These are phyloP conservation scores for Hypothenemus hampei DNA, from an alignment of 1,140 invertebrate species.

Conservation along the genomic window DNA sequence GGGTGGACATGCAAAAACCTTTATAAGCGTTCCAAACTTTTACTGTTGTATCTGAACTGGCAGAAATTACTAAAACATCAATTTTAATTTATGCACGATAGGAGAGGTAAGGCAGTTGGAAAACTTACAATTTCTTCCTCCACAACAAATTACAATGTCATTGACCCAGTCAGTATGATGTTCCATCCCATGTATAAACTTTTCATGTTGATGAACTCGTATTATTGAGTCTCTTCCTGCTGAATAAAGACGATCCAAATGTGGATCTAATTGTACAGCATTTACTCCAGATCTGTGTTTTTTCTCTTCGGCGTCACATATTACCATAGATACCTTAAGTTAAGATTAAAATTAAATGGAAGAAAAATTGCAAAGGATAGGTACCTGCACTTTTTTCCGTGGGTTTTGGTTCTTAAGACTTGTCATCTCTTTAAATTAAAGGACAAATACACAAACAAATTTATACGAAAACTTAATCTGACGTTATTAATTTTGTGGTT, in stretches of 20 bases:
- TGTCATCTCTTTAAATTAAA: too few relatives aligned
- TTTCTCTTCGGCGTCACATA: slow-evolving; percentile 92
- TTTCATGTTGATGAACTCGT: slow-evolving; percentile 90
- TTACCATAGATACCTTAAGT: slow-evolving; percentile 91
- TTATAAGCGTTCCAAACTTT: slow-evolving; percentile 99
- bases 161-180: slow-evolving; percentile 99
- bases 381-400: slow-evolving; percentile 24
- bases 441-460: too few relatives aligned
- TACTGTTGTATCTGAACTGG: slow-evolving; percentile 97
- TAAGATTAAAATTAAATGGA: background rate
- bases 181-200: slow-evolving; percentile 92
- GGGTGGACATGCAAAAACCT: slow-evolving; percentile 97
- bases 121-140: slow-evolving; percentile 84
- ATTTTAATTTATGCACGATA: background rate
- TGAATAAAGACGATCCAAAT: slow-evolving; percentile 85
- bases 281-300: slow-evolving; percentile 94
- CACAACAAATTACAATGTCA: slow-evolving; percentile 96
- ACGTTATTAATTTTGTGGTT: too few relatives aligned
- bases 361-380: background rate
- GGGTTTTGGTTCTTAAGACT: slow-evolving; percentile 17
- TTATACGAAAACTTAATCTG: too few relatives aligned
- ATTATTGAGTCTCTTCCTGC: slow-evolving; percentile 98
- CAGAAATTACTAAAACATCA: slow-evolving; percentile 84
- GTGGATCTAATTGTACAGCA: slow-evolving; percentile 88
- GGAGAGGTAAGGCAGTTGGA: background rate